phyloP scores from a whole-genome alignment of 2,113 vertebrate species.

The Coryphaenoides rupestris region DNA sequence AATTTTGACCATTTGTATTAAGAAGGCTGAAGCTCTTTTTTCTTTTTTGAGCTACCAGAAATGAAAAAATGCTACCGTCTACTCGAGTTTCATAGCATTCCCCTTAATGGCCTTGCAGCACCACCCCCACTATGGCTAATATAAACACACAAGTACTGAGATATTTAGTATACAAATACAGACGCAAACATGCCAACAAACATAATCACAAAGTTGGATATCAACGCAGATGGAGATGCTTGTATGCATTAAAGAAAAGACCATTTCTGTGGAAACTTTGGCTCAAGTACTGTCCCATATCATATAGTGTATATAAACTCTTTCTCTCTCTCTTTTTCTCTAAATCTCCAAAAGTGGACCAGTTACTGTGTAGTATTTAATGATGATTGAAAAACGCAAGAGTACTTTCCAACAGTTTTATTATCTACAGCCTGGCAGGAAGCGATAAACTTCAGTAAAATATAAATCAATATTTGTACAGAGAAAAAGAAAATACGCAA shows the following conservation, averaged over 20 bases:
- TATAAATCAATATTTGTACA: neutral
- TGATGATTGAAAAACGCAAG: neutral
- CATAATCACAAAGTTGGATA: too few relatives aligned
- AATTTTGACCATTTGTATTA: constrained; percentile 42
- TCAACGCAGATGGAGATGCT: too few relatives aligned
- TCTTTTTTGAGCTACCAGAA: constrained; percentile 2
- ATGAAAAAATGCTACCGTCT: constrained; percentile 23
- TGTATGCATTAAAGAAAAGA: too few relatives aligned
- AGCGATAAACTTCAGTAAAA: constrained; percentile 4
- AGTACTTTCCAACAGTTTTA: neutral
- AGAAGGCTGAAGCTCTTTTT: constrained; percentile 14
- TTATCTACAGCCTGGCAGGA: constrained; percentile 17
- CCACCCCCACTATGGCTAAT: neutral
- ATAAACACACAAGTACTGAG: constrained; percentile 1
- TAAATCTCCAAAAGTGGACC: too few relatives aligned
- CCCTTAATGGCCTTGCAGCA: neutral
- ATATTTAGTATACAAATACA: neutral
- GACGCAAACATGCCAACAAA: neutral
- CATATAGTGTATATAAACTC: too few relatives aligned
- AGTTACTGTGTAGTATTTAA: neutral
- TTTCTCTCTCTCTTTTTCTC: too few relatives aligned
- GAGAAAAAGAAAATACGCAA: constrained; percentile 4
- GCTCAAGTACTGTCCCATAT: too few relatives aligned
- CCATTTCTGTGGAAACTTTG: too few relatives aligned
- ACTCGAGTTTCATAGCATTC: constrained; percentile 31